Percentiles rank a stretch among this genome's conserved stretches.
Conservation (phyloP, 2,113 vertebrate species). For the Sinocyclocheilus anophthalmus region DNA sequence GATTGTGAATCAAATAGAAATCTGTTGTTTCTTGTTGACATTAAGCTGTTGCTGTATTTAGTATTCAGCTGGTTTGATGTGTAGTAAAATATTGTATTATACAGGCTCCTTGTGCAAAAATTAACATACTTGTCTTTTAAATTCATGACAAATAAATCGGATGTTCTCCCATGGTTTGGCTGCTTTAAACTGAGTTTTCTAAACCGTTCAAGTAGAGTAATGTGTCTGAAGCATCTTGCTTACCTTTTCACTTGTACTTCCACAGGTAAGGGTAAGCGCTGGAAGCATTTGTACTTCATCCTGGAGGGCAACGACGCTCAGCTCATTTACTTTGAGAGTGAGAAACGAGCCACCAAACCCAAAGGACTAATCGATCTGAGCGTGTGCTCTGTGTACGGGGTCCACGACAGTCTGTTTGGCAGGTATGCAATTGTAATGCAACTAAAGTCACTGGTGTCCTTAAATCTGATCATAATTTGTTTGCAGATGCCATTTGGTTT, state of each 20-base stretch:
- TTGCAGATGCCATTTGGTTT: too few species aligned
- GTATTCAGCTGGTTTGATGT: neutral
- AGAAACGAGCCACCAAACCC: slow-evolving; percentile 97
- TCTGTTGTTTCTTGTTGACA: neutral
- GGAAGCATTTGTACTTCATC: slow-evolving; percentile 99
- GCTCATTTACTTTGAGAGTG: slow-evolving; percentile 84
- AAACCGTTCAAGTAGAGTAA: neutral
- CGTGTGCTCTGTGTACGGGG: slow-evolving; percentile 94
- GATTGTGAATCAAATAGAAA: too few species aligned
- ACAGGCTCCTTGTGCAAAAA: neutral
- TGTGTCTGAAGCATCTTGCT: neutral
- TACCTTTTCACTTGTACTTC: neutral
- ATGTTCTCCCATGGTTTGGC: neutral
- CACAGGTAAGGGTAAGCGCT: slow-evolving; percentile 96
- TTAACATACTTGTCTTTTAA: neutral
- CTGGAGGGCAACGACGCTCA: slow-evolving; percentile 97
- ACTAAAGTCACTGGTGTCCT: too few species aligned
- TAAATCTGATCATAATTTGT: too few species aligned
- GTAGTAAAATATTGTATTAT: neutral
- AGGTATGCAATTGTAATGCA: slow-evolving; percentile 74
- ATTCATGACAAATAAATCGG: neutral
- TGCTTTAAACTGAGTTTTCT: neutral
- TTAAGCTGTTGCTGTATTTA: neutral
- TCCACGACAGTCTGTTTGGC: slow-evolving; percentile 99
- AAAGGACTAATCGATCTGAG: slow-evolving; percentile 99